Conservation (phyloP, 2,888 invertebrate genomes). For the Anoplius nigerrimus region DNA sequence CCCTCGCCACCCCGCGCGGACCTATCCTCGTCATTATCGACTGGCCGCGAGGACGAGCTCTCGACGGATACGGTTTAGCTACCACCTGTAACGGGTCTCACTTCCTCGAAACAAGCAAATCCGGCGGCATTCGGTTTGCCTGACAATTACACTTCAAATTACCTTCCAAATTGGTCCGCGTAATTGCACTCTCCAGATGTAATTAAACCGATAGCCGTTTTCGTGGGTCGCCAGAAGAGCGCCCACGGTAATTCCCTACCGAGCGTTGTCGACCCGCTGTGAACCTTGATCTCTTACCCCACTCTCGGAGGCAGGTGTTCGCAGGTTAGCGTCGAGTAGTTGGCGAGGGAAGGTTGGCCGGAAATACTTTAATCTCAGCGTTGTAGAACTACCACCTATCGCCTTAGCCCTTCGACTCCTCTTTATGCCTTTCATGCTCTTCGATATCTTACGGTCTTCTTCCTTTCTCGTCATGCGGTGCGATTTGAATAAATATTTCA, state of each 20-base stretch:
- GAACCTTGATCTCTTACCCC: conserved; percentile 35
- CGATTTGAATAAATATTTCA: too few relatives aligned
- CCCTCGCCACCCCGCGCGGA: too few relatives aligned
- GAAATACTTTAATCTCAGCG: too few relatives aligned
- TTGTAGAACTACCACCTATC: too few relatives aligned
- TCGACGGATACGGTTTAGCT: neutral
- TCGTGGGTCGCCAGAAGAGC: conserved; percentile 45
- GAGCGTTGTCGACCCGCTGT: conserved; percentile 32
- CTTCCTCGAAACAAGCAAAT: conserved; percentile 29
- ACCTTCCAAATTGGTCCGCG: conserved; percentile 43
- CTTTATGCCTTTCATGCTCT: too few relatives aligned
- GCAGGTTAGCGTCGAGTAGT: neutral
- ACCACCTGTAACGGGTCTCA: too few relatives aligned
- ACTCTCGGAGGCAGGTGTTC: conserved; percentile 6
- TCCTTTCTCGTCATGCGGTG: too few relatives aligned
- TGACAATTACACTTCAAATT: conserved; percentile 54
- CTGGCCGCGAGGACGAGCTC: too few relatives aligned
- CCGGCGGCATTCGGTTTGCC: conserved; percentile 40
- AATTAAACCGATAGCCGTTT: conserved; percentile 59
- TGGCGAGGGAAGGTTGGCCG: too few relatives aligned
- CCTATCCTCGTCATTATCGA: too few relatives aligned
- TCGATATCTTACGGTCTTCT: too few relatives aligned
- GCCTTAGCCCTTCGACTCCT: too few relatives aligned
- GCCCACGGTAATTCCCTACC: conserved; percentile 46
- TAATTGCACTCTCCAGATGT: conserved; percentile 49